Evolutionary conservation across 2,113 vertebrate genomes (phyloP).

Genomic region (Choloepus hoffmanni): DNA sequence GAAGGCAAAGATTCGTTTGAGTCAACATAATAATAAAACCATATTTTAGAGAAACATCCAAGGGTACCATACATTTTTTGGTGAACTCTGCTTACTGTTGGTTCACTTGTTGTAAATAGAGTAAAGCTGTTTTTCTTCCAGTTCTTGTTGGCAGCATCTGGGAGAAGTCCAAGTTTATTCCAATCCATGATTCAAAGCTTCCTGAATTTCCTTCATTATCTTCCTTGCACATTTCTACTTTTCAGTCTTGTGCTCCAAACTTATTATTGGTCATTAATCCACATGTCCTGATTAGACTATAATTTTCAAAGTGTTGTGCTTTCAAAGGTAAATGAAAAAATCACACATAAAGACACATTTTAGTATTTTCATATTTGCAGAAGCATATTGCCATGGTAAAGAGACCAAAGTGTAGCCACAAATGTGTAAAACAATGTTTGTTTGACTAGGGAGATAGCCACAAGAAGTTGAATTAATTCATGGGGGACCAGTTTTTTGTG

Average conservation of each 20-base stretch:
- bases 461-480: neutral
- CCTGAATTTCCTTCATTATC: neutral
- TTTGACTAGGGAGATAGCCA: neutral
- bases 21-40: neutral
- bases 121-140: neutral
- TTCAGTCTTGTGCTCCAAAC: neutral
- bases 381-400: neutral
- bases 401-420: too few species aligned
- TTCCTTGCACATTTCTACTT: neutral
- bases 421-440: neutral
- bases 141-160: neutral
- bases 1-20: neutral
- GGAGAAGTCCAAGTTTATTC: neutral
- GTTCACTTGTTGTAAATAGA: neutral
- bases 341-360: neutral
- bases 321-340: conserved; percentile 2
- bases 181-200: neutral
- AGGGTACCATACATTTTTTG: neutral
- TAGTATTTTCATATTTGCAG: neutral
- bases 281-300: neutral
- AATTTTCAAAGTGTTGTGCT: neutral
- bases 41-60: neutral
- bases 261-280: neutral
- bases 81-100: neutral
- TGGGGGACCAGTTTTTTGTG: neutral